Evolutionary conservation across 2,113 vertebrate genomes (phyloP).

Genomic region (Axis porcinus): DNA sequence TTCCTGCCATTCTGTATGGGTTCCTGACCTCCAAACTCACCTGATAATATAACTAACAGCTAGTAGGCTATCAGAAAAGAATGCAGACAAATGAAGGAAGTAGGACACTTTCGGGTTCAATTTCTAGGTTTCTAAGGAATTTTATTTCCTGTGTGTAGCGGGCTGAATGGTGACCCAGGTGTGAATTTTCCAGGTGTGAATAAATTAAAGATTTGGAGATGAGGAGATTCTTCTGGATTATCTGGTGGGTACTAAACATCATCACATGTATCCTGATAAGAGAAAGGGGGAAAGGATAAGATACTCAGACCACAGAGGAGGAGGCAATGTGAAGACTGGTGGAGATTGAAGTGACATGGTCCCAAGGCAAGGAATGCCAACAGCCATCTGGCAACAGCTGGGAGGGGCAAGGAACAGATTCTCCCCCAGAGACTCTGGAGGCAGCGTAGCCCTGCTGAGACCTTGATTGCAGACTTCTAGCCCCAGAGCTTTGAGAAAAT

Average conservation of each 20-base stretch:
- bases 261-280: not conserved
- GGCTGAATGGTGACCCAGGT: not conserved
- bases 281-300: not conserved
- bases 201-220: not conserved
- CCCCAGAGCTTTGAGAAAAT: not conserved
- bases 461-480: not conserved
- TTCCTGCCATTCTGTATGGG: not conserved
- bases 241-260: not conserved
- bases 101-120: not conserved
- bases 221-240: not conserved
- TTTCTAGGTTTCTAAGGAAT: not conserved
- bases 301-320: not conserved
- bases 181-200: not conserved
- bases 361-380: not conserved
- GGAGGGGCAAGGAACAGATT: not conserved
- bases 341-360: not conserved
- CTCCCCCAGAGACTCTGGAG: not conserved
- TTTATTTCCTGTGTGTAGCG: not conserved
- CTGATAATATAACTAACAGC: not conserved
- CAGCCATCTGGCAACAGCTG: not conserved
- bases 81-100: not conserved
- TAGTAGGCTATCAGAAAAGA: not conserved
- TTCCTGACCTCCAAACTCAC: not conserved
- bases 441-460: not conserved
- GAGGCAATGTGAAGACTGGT: not conserved